Conservation (phyloP, 2,113 vertebrate genomes). For the Hipposideros armiger region DNA sequence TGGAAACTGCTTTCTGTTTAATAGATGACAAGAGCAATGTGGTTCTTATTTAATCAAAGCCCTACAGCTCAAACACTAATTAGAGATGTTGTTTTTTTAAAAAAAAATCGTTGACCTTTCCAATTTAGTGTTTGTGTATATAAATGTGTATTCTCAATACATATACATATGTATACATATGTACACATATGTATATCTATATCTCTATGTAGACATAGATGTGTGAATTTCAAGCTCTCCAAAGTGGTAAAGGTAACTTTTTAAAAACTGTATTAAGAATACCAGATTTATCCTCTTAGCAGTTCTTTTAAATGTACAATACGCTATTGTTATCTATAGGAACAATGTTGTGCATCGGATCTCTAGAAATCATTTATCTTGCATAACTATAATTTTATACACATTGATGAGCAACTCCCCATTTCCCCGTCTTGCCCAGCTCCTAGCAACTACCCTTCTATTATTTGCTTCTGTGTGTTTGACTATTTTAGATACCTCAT, state of each 20-base stretch:
- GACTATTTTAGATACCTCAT: background rate
- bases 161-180: background rate
- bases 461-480: background rate
- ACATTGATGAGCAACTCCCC: background rate
- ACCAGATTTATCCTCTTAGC: background rate
- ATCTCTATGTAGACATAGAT: no score
- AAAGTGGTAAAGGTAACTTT: background rate
- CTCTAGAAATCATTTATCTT: background rate
- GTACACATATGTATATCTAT: background rate
- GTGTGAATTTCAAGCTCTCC: background rate
- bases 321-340: background rate
- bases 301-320: background rate
- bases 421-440: background rate
- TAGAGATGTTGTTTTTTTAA: background rate
- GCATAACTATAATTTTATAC: background rate
- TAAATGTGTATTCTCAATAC: background rate
- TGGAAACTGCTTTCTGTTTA: background rate
- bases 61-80: background rate
- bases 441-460: background rate
- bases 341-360: background rate
- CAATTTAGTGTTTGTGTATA: background rate
- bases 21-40: background rate
- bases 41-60: background rate
- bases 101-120: background rate
- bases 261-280: background rate